These are phyloP conservation scores for Chaetodon auriga DNA, from an alignment of 2,113 vertebrate genomes.

Conservation along the genomic window DNA sequence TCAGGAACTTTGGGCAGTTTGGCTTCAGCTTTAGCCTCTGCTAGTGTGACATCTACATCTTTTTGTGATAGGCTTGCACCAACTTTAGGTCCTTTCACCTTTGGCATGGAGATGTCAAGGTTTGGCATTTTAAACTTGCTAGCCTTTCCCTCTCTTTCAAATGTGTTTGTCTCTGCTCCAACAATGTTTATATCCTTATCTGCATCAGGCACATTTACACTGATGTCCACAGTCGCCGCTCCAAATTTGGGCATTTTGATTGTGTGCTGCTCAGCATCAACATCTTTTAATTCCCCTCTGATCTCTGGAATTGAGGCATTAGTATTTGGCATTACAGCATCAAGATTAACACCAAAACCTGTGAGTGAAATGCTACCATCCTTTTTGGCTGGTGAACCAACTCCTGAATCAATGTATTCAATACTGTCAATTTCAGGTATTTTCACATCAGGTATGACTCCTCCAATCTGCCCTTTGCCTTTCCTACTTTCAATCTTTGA, in stretches of 20 bases:
- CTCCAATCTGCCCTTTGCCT: constrained; percentile 11
- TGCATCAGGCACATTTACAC: constrained; percentile 2
- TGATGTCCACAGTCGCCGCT: constrained; percentile 6
- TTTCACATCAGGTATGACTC: constrained; percentile 38
- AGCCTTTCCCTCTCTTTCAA: constrained; percentile 46
- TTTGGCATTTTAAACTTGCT: constrained; percentile 70
- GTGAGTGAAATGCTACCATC: not conserved
- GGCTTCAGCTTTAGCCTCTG: constrained; percentile 23
- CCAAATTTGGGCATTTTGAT: constrained; percentile 43
- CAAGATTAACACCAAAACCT: constrained; percentile 24
- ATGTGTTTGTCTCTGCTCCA: constrained; percentile 15
- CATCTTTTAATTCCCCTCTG: not conserved
- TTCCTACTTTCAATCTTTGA: constrained; percentile 29
- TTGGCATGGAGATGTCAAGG: constrained; percentile 63
- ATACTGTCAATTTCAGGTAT: constrained; percentile 45
- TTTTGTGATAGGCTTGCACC: constrained; percentile 54
- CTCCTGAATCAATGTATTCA: constrained; percentile 64
- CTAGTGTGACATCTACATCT: constrained; percentile 49
- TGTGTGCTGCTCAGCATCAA: not conserved
- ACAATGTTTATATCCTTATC: constrained; percentile 35
- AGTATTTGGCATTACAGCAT: constrained; percentile 18
- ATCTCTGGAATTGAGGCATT: constrained; percentile 17
- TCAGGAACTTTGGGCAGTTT: constrained; percentile 11
- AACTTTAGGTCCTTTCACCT: constrained; percentile 55
- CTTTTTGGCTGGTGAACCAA: constrained; percentile 30